Percentiles rank a stretch among this genome's conserved stretches.
Evolutionary conservation across 2,888 invertebrate genomes (phyloP).

Genomic region (Agriopis marginaria): DNA sequence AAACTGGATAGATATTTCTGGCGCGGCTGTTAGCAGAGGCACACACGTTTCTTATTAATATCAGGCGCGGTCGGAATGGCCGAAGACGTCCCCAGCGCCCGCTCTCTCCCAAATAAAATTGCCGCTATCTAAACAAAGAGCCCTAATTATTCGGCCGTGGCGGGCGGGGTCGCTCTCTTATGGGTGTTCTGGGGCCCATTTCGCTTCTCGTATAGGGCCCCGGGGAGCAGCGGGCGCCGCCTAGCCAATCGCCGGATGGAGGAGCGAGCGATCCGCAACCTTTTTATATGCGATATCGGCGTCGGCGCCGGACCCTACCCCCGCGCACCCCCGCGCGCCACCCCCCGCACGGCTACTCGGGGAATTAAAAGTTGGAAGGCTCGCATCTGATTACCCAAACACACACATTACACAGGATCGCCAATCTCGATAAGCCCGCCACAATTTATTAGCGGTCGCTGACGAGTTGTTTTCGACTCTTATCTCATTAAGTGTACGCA

Average conservation of each 20-base stretch:
- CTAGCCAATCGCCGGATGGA: constrained; percentile 88
- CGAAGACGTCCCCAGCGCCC: constrained; percentile 84
- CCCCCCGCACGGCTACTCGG: constrained; percentile 62
- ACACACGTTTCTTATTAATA: constrained; percentile 85
- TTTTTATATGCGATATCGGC: constrained; percentile 85
- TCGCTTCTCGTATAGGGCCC: constrained; percentile 88
- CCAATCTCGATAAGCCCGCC: constrained; percentile 79
- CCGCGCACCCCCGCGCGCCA: constrained; percentile 44
- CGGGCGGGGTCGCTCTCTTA: constrained; percentile 89
- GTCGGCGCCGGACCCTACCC: constrained; percentile 75
- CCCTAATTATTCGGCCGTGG: constrained; percentile 89
- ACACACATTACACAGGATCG: constrained; percentile 77
- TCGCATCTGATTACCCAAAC: constrained; percentile 82
- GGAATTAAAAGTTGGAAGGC: constrained; percentile 83
- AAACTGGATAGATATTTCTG: constrained; percentile 61
- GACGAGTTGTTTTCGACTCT: constrained; percentile 72
- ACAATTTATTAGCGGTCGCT: constrained; percentile 75
- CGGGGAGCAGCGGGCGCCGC: constrained; percentile 87
- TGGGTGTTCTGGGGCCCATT: constrained; percentile 90
- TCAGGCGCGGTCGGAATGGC: constrained; percentile 81
- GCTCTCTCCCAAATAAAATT: constrained; percentile 87
- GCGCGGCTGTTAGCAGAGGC: constrained; percentile 64
- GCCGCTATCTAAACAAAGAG: constrained; percentile 88
- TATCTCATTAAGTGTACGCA: constrained; percentile 57
- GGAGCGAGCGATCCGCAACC: constrained; percentile 85